phyloP scores from a whole-genome alignment of 2,797 vertebrate genomes.

The Carcharodon carcharias region DNA sequence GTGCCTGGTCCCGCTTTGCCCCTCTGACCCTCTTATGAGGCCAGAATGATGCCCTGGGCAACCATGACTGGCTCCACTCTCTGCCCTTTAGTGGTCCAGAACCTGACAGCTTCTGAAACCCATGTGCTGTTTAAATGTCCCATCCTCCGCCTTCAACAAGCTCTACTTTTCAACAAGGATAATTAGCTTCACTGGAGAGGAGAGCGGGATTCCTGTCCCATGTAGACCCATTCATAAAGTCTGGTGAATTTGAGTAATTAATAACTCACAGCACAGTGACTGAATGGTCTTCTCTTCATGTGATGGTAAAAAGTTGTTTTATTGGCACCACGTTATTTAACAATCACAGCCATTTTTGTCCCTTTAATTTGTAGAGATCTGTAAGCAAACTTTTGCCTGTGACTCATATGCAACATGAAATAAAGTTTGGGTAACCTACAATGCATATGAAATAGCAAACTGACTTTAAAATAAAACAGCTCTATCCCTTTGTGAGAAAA shows the following conservation, averaged over 20 bases:
- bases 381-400: background rate
- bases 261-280: background rate
- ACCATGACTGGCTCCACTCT: too few relatives aligned
- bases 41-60: too few relatives aligned
- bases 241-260: background rate
- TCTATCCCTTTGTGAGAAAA: background rate
- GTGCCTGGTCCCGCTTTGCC: too few relatives aligned
- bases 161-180: too few relatives aligned
- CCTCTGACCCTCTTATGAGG: too few relatives aligned
- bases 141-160: too few relatives aligned
- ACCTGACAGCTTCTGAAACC: too few relatives aligned
- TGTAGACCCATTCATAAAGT: too few relatives aligned
- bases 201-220: too few relatives aligned
- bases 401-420: background rate
- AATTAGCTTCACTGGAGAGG: too few relatives aligned
- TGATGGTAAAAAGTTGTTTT: background rate
- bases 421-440: background rate
- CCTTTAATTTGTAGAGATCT: background rate
- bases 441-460: background rate
- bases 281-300: background rate
- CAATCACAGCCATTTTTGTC: background rate
- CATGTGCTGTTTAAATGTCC: too few relatives aligned
- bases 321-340: background rate
- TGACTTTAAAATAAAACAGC: background rate
- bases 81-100: too few relatives aligned